Base-by-base conservation (phyloP, 2,113 vertebrate species). In the Gadus chalcogrammus region DNA sequence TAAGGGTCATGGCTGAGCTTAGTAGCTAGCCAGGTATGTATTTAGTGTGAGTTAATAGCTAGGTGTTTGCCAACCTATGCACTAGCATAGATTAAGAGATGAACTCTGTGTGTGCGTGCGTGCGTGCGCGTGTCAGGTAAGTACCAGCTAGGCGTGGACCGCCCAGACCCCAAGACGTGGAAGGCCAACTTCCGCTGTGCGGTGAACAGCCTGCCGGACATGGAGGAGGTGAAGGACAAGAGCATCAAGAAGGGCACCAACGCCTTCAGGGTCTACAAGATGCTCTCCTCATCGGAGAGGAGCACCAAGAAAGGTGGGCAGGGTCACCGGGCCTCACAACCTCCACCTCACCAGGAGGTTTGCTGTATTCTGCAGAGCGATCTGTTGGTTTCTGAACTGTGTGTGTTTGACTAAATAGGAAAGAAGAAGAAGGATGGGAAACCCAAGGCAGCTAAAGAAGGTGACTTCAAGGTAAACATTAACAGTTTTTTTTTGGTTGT, bases 101-200 rank as follows among this genome's bases (percentile, higher is more conserved):
- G 6, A 35, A 35, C 31, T 35, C 3, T 35, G 31, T 35, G 31
- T 35, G 31, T n/a, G 55, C 4, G 15, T 58, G 13, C n/a, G 55
- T 58, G 9, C 3, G 22, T 15, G 22, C 13, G 15, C 5, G 5
- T 15, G n/a, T 1, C 28, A 99, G 97, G 97, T 65, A 95, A 96
- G 74, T 98, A 91, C 58, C 97, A 94, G 88, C 89, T 81, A 1
- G 96, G 94, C 0, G 79, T 92, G 16, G 94, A 94, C 76, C 87
- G 92, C 0, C 93, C 96, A 0, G 97, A 99, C 73, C 96, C 97
- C 0, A 99, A 99, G 87, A 99, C 97, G 0, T 99, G 97, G 97
- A 99, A 99, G 84, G 96, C 97, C 0, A 99, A 99, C 65, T 99
- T 99, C 76, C 97, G 97, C 60, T 99, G 97, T 59, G 97, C 97